These are phyloP conservation scores for Eledona agricola DNA, from an alignment of 2,888 invertebrate species.

Conservation along the genomic window DNA sequence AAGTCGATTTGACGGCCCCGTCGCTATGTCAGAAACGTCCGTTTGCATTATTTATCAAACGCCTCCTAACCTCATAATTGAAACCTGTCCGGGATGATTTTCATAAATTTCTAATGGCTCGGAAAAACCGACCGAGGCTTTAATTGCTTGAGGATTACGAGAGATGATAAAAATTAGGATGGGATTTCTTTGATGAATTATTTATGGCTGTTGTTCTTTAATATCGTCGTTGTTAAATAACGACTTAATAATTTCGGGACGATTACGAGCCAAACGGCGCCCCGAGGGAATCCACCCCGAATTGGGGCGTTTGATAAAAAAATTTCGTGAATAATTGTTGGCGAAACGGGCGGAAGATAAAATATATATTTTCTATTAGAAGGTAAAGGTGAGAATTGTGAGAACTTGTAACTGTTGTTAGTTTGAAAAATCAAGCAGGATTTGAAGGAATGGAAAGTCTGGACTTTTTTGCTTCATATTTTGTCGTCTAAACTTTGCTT, in stretches of 20 bases:
- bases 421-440: too few species aligned
- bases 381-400: too few species aligned
- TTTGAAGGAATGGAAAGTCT: too few species aligned
- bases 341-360: too few species aligned
- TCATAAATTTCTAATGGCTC: slow-evolving; percentile 48
- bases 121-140: slow-evolving; percentile 42
- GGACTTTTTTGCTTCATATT: too few species aligned
- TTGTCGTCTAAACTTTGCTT: too few species aligned
- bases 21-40: slow-evolving; percentile 44
- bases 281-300: background rate
- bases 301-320: too few species aligned
- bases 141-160: slow-evolving; percentile 49
- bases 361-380: too few species aligned
- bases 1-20: slow-evolving; percentile 36
- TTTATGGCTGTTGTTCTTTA: slow-evolving; percentile 40
- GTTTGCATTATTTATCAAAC: slow-evolving; percentile 51
- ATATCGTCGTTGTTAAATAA: slow-evolving; percentile 13
- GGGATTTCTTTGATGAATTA: slow-evolving; percentile 47
- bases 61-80: slow-evolving; percentile 46
- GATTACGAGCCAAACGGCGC: slow-evolving; percentile 1
- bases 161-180: slow-evolving; percentile 44
- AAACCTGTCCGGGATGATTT: slow-evolving; percentile 49
- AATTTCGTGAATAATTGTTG: too few species aligned
- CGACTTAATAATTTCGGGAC: slow-evolving; percentile 10
- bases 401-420: too few species aligned